Conservation (phyloP, 1,140 invertebrate genomes). For the Drosophila novamexicana region DNA sequence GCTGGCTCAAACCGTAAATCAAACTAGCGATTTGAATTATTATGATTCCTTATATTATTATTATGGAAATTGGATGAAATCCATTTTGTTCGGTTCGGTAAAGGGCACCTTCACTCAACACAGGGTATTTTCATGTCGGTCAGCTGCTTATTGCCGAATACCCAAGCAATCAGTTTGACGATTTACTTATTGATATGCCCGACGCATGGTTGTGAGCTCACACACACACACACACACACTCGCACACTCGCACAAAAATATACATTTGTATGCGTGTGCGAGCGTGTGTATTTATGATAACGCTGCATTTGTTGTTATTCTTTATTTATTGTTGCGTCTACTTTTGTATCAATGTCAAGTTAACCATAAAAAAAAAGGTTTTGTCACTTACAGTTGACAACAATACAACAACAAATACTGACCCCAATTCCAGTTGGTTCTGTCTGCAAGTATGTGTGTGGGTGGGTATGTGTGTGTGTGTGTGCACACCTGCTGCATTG, state of each 20-base stretch:
- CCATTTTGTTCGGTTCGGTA: too few relatives aligned
- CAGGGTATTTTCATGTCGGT: slow-evolving; percentile 28
- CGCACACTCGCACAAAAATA: slow-evolving; percentile 7
- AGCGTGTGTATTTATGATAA: slow-evolving; percentile 61
- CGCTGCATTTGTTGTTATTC: slow-evolving; percentile 27
- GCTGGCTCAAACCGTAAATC: too few relatives aligned
- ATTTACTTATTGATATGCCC: slow-evolving; percentile 74
- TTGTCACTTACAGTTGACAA: slow-evolving; percentile 53
- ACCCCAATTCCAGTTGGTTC: slow-evolving; percentile 52
- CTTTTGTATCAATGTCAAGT: slow-evolving; percentile 74
- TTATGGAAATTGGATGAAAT: too few relatives aligned
- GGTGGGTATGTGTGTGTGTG: not conserved
- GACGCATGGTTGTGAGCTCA: slow-evolving; percentile 49
- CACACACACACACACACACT: not conserved
- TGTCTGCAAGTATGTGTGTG: slow-evolving; percentile 15
- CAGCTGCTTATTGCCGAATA: not conserved
- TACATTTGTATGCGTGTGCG: slow-evolving; percentile 3
- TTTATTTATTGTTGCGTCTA: slow-evolving; percentile 24
- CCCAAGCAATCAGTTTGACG: slow-evolving; percentile 52
- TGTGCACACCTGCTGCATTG: slow-evolving; percentile 21
- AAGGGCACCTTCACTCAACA: too few relatives aligned
- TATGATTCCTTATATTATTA: too few relatives aligned
- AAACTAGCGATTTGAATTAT: too few relatives aligned
- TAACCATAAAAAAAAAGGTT: slow-evolving; percentile 58
- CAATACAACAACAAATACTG: slow-evolving; percentile 47